A percentile compares a stretch with the other conserved stretches of the same genome.
Evolutionary conservation across 2,888 invertebrate genomes (phyloP).

Genomic region (Aquatica leii): DNA sequence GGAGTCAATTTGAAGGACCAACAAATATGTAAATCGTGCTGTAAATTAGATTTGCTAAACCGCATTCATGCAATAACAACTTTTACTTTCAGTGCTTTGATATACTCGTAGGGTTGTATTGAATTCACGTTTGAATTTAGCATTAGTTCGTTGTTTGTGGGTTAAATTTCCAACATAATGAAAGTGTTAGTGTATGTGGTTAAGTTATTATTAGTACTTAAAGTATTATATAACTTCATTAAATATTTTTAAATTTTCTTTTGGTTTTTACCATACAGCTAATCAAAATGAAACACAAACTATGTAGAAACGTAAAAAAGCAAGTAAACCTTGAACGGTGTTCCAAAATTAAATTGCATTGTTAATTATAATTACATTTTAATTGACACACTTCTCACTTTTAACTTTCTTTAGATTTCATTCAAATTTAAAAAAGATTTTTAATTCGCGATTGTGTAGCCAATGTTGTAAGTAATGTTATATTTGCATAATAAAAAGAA

Average conservation of each 20-base stretch:
- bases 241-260: too few relatives aligned
- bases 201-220: neutral
- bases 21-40: too few relatives aligned
- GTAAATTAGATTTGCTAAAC: too few relatives aligned
- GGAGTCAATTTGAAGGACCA: too few relatives aligned
- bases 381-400: slow-evolving; percentile 9
- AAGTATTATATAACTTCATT: too few relatives aligned
- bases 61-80: neutral
- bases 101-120: neutral
- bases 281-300: too few relatives aligned
- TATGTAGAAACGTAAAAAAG: neutral
- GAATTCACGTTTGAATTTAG: neutral
- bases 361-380: neutral
- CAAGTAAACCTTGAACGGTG: neutral
- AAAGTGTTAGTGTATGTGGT: slow-evolving; percentile 2
- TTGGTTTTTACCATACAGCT: too few relatives aligned
- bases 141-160: slow-evolving; percentile 10
- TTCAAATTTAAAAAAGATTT: neutral
- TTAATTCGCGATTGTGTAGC: neutral
- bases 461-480: neutral
- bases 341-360: slow-evolving; percentile 3
- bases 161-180: slow-evolving; percentile 10
- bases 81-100: slow-evolving; percentile 4
- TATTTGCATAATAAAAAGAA: neutral
- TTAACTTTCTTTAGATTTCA: slow-evolving; percentile 4